A percentile compares a stretch with the other conserved stretches of the same genome.
phyloP scores from a whole-genome alignment of 2,797 vertebrate genomes.

The Hirundo rustica region DNA sequence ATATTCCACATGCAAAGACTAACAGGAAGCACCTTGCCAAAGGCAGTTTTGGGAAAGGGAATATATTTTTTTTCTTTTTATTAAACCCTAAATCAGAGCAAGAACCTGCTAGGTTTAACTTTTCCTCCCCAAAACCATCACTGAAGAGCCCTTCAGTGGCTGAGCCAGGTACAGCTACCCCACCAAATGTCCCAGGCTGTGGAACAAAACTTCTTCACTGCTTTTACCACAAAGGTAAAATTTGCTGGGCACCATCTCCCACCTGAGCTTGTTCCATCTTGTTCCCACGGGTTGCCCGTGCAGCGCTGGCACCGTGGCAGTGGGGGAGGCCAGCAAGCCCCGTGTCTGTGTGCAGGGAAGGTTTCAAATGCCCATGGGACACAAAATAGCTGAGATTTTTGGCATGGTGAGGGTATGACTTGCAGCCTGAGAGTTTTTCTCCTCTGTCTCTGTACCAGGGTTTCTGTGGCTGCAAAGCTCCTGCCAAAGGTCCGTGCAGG shows the following conservation, averaged over 20 bases:
- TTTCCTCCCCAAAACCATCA: background rate
- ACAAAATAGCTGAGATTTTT: background rate
- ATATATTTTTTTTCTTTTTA: background rate
- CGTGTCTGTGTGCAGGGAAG: background rate
- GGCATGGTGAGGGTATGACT: background rate
- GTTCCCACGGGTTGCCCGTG: accelerated
- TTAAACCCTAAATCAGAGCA: background rate
- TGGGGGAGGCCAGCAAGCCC: background rate
- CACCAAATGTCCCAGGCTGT: background rate
- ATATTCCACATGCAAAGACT: background rate
- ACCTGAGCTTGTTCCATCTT: background rate
- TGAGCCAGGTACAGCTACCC: background rate
- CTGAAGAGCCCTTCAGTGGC: background rate
- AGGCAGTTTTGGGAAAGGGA: background rate
- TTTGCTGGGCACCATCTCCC: background rate
- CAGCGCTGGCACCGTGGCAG: background rate
- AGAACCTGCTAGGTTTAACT: background rate
- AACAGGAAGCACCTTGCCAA: background rate
- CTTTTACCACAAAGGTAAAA: background rate
- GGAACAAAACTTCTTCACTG: background rate
- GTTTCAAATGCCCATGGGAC: background rate
- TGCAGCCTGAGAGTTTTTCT: background rate
- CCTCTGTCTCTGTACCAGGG: background rate
- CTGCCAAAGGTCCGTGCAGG: background rate
- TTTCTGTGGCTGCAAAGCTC: background rate